Evolutionary conservation across 2,113 vertebrate species (phyloP).

Genomic region (Syngnathus scovelli): DNA sequence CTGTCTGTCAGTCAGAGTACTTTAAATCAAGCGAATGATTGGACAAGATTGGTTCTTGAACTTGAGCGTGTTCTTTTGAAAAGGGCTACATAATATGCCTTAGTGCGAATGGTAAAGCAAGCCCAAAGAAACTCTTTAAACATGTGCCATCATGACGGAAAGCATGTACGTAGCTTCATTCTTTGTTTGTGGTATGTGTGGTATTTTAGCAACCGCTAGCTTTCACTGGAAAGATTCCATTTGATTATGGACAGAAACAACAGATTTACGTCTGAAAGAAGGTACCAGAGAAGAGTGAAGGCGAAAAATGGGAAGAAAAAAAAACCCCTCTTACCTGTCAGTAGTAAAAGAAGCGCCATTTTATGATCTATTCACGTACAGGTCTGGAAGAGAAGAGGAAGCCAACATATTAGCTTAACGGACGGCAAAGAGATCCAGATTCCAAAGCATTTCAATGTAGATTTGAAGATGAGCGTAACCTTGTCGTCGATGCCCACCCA

Average conservation of each 20-base stretch:
- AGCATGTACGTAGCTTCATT: conserved; percentile 15
- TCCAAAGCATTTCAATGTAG: neutral
- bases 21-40: neutral
- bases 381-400: conserved; percentile 18
- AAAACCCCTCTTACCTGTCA: conserved; percentile 61
- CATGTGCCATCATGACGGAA: conserved; percentile 18
- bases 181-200: neutral
- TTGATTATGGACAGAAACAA: neutral
- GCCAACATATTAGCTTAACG: neutral
- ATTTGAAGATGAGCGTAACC: conserved; percentile 20
- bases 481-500: neutral
- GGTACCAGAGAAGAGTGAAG: neutral
- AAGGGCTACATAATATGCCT: neutral
- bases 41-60: neutral
- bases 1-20: neutral
- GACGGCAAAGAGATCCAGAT: neutral
- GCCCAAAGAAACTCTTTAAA: neutral
- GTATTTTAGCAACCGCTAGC: neutral
- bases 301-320: neutral
- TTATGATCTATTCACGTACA: conserved; percentile 16
- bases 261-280: neutral
- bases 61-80: neutral
- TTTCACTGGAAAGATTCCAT: neutral
- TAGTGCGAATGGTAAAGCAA: neutral
- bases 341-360: conserved; percentile 53